Base-by-base conservation (phyloP, 2,888 invertebrate genomes). In the Campaea margaritaria region DNA sequence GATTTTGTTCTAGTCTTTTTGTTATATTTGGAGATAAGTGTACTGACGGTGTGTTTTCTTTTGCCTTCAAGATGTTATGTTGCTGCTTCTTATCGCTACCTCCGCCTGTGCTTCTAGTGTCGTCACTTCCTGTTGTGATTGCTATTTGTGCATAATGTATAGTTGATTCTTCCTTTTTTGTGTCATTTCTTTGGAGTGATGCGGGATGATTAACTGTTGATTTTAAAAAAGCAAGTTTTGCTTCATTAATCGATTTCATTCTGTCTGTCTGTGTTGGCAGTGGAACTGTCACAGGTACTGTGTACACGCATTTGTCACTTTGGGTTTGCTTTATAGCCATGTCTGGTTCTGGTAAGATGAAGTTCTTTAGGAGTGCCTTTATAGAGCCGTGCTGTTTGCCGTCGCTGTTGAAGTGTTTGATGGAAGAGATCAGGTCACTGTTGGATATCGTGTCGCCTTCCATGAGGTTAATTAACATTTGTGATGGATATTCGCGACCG, bases 91-190 rank as follows among this genome's bases (percentile, higher is more conserved):
- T 39, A 56, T 72, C 52, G 65, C 73, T 81, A 12, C 92, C 92
- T 79, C 93, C 93, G 0, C 93, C 93, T 7, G 93, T 93, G 64
- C 91, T 89, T 68, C 93, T 85, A 1, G 89, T 85, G 60, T 93
- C 93, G 58, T 91, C 88, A 65, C 85, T 91, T 44, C 80, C 85
- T 39, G 86, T 88, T 9, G 85, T 82, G 21, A 91, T 83, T 8
- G 90, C 89, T 68, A 92, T 81, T 69, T 91, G 90, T 14, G 91
- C 91, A 49, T 91, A 91, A 68, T 91, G 90, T 56, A 83, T 73
- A 9, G 82, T 78, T 27, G 82, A 75, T 58, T 85, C 81, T 51
- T 73, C 69, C 67, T 72, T 76, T 57, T 70, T 79, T 1, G 45
- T 34, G 36, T 74, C 64, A 46, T 67, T 72, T 42, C 55, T 70